Base-by-base conservation (phyloP, 2,113 vertebrate species). In the Brachirus orientalis region DNA sequence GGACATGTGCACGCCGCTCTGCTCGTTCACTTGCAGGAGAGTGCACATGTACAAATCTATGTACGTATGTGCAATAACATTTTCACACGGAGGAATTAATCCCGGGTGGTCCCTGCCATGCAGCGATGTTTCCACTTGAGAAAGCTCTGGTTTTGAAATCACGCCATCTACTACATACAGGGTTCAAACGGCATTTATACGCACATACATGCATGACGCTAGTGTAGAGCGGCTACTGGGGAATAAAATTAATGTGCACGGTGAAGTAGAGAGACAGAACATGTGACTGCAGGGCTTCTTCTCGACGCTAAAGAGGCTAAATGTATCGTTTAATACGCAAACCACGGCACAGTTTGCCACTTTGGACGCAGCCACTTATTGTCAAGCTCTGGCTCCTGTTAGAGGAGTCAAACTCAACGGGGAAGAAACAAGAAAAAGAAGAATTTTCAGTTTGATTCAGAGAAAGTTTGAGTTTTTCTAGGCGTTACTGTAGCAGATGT, bases 61-160 rank as follows among this genome's bases (percentile, higher is more conserved):
- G 43, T 44, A 10, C 16, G 43, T 7, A 16, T 2, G 43, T 8
- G 37, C 65, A 87, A 80, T 67, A 70, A 73, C 61, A 69, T 77
- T 79, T 77, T 82, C 44, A 80, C 69, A 77, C 10, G 85, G 64
- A 85, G 17, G 88, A 86, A 89, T 83, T 17, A 83, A 63, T 83
- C 81, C 79, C 80, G 69, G 80, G 84, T 85, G 83, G 78, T 85
- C 80, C 76, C 20, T 52, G 73, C 54, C 73, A 75, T 45, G 38
- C 59, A 63, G 79, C 55, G 51, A 66, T 85, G 75, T 88, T 87
- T 82, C 86, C 85, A 80, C 56, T 77, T 69, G 83, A 86, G 65
- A 72, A 72, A 70, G 71, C 53, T 82, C 77, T 87, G 88, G 77
- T 86, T 90, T 87, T 75, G 69, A 82, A 77, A 87, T 85, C 75